These are phyloP conservation scores for Cryptocephalus moraei DNA, from an alignment of 2,888 invertebrate species.

Conservation along the genomic window DNA sequence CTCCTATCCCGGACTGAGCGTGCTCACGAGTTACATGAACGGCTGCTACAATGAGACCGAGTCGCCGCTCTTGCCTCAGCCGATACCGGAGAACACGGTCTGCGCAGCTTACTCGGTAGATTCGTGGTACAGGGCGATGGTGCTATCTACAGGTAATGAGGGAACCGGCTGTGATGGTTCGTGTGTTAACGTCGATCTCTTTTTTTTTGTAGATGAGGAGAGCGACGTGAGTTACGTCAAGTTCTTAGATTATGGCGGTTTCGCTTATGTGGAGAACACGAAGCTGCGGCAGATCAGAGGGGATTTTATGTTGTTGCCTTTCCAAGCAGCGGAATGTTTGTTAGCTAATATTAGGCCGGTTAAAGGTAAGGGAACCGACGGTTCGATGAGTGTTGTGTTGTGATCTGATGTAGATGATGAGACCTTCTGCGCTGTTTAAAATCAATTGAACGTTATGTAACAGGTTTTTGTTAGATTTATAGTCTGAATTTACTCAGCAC, in stretches of 20 bases:
- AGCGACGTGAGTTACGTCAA: constrained; percentile 69
- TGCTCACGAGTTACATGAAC: constrained; percentile 74
- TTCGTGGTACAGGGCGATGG: constrained; percentile 86
- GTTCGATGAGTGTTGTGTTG: too few relatives aligned
- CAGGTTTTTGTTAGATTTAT: too few relatives aligned
- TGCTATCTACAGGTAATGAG: constrained; percentile 40
- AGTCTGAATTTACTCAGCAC: too few relatives aligned
- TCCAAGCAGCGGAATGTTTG: constrained; percentile 94
- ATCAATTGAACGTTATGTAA: too few relatives aligned
- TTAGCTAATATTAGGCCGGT: constrained; percentile 80
- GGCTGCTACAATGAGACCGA: constrained; percentile 67
- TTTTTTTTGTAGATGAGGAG: constrained; percentile 43
- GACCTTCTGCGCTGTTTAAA: too few relatives aligned
- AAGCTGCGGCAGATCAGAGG: constrained; percentile 84
- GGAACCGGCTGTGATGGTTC: neutral
- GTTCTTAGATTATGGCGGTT: constrained; percentile 94
- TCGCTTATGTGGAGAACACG: constrained; percentile 63
- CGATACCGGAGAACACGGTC: constrained; percentile 75
- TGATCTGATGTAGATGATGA: too few relatives aligned
- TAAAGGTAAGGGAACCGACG: constrained; percentile 50
- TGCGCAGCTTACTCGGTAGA: constrained; percentile 77
- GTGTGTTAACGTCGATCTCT: neutral
- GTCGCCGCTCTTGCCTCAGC: constrained; percentile 71
- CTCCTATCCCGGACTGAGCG: constrained; percentile 72
- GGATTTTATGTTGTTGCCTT: constrained; percentile 89